These are phyloP conservation scores for Megaleporinus macrocephalus DNA, from an alignment of 2,113 vertebrate species.

Conservation along the genomic window DNA sequence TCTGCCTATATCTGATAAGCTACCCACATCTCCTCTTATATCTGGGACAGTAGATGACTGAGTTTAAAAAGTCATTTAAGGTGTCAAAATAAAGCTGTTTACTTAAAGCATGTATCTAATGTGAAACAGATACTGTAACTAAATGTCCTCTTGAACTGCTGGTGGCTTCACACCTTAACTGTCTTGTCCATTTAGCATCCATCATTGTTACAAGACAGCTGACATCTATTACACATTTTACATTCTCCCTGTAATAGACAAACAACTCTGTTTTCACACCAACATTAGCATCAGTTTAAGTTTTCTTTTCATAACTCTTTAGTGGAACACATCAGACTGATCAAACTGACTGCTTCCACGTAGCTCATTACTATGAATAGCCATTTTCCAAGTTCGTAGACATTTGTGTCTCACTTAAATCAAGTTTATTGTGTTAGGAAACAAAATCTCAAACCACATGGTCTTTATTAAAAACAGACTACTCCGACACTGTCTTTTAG, in stretches of 20 bases:
- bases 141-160: conserved; percentile 57
- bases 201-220: conserved; percentile 4
- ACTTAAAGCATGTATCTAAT: no score
- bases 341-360: no score
- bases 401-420: no score
- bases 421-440: no score
- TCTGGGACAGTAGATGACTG: neutral
- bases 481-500: no score
- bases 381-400: no score
- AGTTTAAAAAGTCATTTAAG: neutral
- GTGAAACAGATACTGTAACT: conserved; percentile 33
- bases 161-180: conserved; percentile 64
- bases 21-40: neutral
- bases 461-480: no score
- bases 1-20: neutral
- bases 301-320: neutral
- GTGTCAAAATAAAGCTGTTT: neutral
- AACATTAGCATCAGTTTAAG: neutral
- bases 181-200: conserved; percentile 18
- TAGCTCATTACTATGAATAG: no score
- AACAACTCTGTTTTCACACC: neutral
- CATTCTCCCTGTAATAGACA: neutral
- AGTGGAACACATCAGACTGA: no score
- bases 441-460: no score
- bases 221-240: conserved; percentile 5